These are phyloP conservation scores for Pomacea maculata DNA, from an alignment of 1,140 invertebrate species.

Conservation along the genomic window DNA sequence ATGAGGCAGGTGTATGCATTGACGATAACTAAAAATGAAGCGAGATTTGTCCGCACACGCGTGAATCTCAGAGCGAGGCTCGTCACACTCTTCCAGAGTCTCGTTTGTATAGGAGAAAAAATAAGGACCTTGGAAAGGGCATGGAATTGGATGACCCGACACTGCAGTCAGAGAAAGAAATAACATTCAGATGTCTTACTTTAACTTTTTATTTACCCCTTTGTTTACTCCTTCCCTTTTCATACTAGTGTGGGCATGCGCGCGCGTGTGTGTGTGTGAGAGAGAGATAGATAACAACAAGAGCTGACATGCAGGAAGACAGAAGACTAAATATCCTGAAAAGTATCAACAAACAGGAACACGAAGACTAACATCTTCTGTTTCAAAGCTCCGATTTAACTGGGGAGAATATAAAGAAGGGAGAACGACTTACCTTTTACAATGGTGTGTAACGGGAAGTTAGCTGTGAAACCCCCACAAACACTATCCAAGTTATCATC, in stretches of 20 bases:
- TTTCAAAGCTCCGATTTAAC: too few species aligned
- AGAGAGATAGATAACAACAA: too few species aligned
- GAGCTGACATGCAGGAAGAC: too few species aligned
- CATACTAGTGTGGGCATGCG: too few species aligned
- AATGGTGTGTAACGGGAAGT: constrained; percentile 37
- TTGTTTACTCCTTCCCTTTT: too few species aligned
- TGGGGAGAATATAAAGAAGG: not conserved
- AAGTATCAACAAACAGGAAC: too few species aligned
- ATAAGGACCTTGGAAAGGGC: constrained; percentile 64
- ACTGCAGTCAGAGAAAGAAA: constrained; percentile 46
- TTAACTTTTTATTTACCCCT: too few species aligned
- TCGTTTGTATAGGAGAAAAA: constrained; percentile 51
- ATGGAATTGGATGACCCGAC: constrained; percentile 56
- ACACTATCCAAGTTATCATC: constrained; percentile 32
- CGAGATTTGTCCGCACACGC: constrained; percentile 58
- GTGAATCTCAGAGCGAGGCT: constrained; percentile 46
- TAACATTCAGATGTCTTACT: too few species aligned
- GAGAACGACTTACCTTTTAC: constrained; percentile 35
- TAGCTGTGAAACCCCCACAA: constrained; percentile 41
- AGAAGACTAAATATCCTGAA: too few species aligned
- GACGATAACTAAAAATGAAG: constrained; percentile 55
- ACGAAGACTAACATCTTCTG: too few species aligned
- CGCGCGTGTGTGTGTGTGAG: too few species aligned
- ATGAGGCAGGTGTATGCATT: constrained; percentile 42
- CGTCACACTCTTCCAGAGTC: constrained; percentile 34